Evolutionary conservation across 2,797 vertebrate genomes (phyloP), one percentile per base, ranked within the genome.

Genomic region (Pyrocephalus nanus): DNA sequence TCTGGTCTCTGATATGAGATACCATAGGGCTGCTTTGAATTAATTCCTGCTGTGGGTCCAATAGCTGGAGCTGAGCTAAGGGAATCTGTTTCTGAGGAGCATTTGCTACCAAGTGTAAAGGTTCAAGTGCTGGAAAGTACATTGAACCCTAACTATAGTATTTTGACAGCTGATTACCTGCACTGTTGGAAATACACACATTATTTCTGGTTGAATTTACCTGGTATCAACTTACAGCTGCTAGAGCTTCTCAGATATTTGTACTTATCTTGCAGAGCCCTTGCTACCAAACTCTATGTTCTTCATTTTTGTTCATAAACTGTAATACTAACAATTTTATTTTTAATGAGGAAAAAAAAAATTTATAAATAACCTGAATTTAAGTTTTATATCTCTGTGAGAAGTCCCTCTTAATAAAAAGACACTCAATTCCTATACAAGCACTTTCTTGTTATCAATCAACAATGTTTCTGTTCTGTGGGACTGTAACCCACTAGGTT

Each of bases 81-180:
- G 51, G 20, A 85, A 80, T 58, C 67, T 71, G 38, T 51, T 94
- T 79, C 55, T 89, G 74, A 87, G 51, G 70, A 92, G 55, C 25
- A 51, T 64, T 81, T 72, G 34, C 86, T 89, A 86, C 36, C 43
- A 73, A 64, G 60, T 76, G 22, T 64, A 89, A 88, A 95, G 34
- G 38, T 69, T 79, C 12, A 3, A 84, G 64, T 58, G 53, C 48
- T 76, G 88, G 64, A 82, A 88, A 92, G 92, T 67, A 91, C 70
- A 85, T 45, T 43, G 71, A 82, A 89, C 34, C 38, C 47, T 34
- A 90, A 79, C 79, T 90, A 92, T 90, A 93, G 79, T 93, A 75
- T 81, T 93, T 91, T 91, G 85, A 75, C 88, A 94, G 91, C 45
- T 84, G 82, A 86, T 88, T 93, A 88, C 83, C 86, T 88, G 83